Evolutionary conservation across 2,888 invertebrate genomes (phyloP).

Genomic region (Onthophagus sagittarius): DNA sequence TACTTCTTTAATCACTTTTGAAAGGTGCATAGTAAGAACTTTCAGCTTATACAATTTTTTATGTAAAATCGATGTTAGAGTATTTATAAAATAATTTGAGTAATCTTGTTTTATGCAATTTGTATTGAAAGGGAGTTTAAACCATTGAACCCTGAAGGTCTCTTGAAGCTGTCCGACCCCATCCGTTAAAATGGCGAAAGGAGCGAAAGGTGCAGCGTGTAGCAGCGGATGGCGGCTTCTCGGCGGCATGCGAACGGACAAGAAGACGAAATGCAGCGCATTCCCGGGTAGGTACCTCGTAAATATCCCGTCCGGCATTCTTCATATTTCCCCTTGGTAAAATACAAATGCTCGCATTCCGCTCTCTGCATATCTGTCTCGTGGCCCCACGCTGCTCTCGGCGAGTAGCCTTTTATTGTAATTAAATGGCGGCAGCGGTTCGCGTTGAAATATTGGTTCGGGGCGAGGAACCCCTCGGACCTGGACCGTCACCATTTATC

Average conservation of each 20-base stretch:
- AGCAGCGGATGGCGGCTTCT: not conserved
- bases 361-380: constrained; percentile 12
- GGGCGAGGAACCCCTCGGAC: not conserved
- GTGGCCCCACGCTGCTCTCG: not conserved
- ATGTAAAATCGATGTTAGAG: too few relatives aligned
- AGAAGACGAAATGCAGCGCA: constrained; percentile 4
- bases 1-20: not conserved
- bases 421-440: constrained; percentile 8
- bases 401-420: constrained; percentile 12
- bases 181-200: constrained; percentile 3
- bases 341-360: constrained; percentile 12
- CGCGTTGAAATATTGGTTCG: constrained; percentile 6
- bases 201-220: not conserved
- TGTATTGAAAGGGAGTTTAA: not conserved
- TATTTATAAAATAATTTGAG: too few relatives aligned
- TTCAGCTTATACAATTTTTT: too few relatives aligned
- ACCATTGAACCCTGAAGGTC: not conserved
- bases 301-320: constrained; percentile 9
- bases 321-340: constrained; percentile 10
- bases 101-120: not conserved
- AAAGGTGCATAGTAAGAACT: not conserved
- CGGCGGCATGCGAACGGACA: not conserved
- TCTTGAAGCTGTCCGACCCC: not conserved
- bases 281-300: constrained; percentile 11
- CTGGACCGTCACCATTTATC: constrained; percentile 7